Conservation (phyloP, 2,113 vertebrate species). For the Tauraco erythrolophus region DNA sequence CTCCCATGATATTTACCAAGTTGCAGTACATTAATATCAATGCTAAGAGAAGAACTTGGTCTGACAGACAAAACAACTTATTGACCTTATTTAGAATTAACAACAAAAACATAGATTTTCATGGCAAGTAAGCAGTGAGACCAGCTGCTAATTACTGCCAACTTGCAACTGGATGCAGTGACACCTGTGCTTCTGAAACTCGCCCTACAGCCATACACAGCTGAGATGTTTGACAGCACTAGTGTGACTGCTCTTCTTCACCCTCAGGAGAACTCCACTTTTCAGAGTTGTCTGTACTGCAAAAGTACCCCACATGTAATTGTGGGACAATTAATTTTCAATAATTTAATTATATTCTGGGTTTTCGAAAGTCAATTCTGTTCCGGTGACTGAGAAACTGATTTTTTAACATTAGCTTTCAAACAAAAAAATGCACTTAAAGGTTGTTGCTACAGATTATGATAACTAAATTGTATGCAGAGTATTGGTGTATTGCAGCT, state of each 20-base stretch:
- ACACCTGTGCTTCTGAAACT: neutral
- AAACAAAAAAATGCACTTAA: neutral
- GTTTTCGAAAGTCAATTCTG: neutral
- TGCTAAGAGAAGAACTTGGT: constrained; percentile 35
- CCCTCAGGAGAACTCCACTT: neutral
- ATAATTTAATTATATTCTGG: neutral
- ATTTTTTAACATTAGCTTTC: neutral
- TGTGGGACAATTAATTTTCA: neutral
- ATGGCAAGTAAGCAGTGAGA: neutral
- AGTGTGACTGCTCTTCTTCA: neutral
- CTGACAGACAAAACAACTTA: constrained; percentile 33
- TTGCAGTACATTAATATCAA: constrained; percentile 36
- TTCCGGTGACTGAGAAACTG: neutral
- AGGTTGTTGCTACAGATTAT: neutral
- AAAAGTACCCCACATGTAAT: neutral
- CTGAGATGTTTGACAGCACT: neutral
- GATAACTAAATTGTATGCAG: neutral
- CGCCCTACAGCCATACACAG: neutral
- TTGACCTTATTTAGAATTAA: constrained; percentile 8
- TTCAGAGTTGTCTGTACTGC: neutral
- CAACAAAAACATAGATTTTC: neutral
- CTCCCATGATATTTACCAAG: constrained; percentile 18
- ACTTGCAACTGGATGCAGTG: neutral
- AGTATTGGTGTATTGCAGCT: neutral
- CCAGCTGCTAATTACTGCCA: neutral